These are phyloP conservation scores for Julus scandinavius DNA, from an alignment of 2,888 invertebrate species.

Conservation along the genomic window DNA sequence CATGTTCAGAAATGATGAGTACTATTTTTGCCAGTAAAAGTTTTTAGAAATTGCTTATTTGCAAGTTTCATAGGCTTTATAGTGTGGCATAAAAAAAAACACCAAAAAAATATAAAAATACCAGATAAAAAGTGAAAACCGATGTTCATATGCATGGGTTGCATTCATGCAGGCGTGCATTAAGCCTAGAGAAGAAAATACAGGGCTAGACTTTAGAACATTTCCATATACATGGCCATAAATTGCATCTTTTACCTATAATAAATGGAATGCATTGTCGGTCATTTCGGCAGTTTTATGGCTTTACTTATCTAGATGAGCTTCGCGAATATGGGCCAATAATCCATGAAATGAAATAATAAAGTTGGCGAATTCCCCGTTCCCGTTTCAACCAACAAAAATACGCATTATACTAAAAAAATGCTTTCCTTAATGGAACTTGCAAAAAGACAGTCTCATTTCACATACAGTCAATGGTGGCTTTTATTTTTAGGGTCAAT, in stretches of 20 bases:
- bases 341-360: constrained; percentile 33
- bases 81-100: constrained; percentile 27
- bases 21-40: background rate
- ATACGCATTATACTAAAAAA: background rate
- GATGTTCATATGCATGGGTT: constrained; percentile 10
- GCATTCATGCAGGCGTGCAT: background rate
- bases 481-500: background rate
- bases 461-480: background rate
- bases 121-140: constrained; percentile 27
- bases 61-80: constrained; percentile 6
- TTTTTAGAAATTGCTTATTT: constrained; percentile 33
- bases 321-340: constrained; percentile 6
- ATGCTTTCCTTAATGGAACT: background rate
- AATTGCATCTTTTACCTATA: constrained; percentile 21
- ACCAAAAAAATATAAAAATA: constrained; percentile 16
- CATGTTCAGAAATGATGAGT: constrained; percentile 21
- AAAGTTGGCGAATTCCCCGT: constrained; percentile 5
- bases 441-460: background rate
- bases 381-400: background rate
- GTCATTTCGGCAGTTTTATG: constrained; percentile 14
- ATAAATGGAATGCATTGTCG: constrained; percentile 33
- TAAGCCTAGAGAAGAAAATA: background rate
- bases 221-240: constrained; percentile 27
- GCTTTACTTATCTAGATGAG: constrained; percentile 26
- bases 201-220: constrained; percentile 13